A percentile compares a stretch with the other conserved stretches of the same genome.
Evolutionary conservation across 1,140 invertebrate genomes (phyloP).

Genomic region (Lordiphosa stackelbergi): DNA sequence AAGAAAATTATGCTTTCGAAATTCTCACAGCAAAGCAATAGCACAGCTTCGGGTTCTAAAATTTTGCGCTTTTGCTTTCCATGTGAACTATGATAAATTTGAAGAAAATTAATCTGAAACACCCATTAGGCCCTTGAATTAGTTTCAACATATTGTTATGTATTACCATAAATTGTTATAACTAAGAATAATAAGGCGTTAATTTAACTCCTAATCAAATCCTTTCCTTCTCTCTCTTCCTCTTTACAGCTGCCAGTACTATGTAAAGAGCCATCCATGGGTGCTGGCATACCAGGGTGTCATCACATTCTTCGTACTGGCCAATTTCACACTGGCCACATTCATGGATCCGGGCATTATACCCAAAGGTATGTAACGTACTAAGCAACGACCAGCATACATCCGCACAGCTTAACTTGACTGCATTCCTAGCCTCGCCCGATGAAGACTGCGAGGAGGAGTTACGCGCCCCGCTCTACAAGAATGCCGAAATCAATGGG

Average conservation of each 20-base stretch:
- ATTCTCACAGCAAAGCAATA: no score
- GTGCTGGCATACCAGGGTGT: slow-evolving; percentile 95
- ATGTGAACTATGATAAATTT: no score
- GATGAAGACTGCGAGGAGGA: slow-evolving; percentile 98
- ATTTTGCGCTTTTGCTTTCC: no score
- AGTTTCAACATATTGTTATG: no score
- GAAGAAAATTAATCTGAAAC: no score
- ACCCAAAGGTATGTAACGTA: slow-evolving; percentile 90
- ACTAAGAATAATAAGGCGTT: no score
- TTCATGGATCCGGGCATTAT: slow-evolving; percentile 99
- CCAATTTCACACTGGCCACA: slow-evolving; percentile 98
- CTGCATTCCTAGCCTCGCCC: slow-evolving; percentile 86
- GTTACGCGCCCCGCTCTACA: slow-evolving; percentile 97
- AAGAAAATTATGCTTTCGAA: no score
- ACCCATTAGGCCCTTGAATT: no score
- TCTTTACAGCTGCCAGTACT: slow-evolving; percentile 90
- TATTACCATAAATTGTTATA: no score
- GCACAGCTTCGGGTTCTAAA: no score
- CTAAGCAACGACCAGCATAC: slow-evolving; percentile 38
- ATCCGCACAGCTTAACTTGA: slow-evolving; percentile 61
- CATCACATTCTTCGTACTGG: slow-evolving; percentile 96
- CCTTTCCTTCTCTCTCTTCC: not conserved
- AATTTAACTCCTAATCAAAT: not conserved
- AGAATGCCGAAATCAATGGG: slow-evolving; percentile 98
- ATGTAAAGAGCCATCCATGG: slow-evolving; percentile 88